A percentile compares a stretch with the other conserved stretches of the same genome.
Evolutionary conservation across 2,113 vertebrate genomes (phyloP).

Genomic region (Chelonoidis abingdonii): DNA sequence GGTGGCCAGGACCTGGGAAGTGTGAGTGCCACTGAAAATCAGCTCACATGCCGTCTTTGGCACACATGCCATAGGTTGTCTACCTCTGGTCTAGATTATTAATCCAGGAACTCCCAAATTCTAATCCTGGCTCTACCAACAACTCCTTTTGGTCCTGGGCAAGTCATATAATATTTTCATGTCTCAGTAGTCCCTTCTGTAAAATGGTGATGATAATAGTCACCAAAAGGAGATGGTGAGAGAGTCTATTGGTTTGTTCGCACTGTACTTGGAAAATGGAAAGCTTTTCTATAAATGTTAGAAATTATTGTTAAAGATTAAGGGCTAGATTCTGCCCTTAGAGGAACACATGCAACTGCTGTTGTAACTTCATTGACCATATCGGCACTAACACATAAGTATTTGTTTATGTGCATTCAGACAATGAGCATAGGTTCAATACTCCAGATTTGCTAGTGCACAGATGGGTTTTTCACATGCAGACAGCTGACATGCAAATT

Average conservation of each 20-base stretch:
- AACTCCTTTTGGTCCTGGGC: background rate
- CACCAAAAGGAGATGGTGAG: background rate
- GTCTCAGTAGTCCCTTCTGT: background rate
- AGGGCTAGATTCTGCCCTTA: slow-evolving; percentile 13
- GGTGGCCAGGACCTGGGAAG: no score
- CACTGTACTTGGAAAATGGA: slow-evolving; percentile 56
- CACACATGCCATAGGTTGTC: no score
- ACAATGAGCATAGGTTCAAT: slow-evolving; percentile 19
- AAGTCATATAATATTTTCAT: background rate
- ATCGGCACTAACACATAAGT: background rate
- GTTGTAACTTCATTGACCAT: background rate
- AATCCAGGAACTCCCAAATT: slow-evolving; percentile 27
- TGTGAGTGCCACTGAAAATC: no score
- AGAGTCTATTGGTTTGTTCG: background rate
- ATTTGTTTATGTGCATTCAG: background rate
- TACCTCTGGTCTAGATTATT: background rate
- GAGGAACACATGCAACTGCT: background rate
- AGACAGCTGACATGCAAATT: slow-evolving; percentile 67
- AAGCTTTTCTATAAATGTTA: slow-evolving; percentile 50
- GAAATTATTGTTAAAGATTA: slow-evolving; percentile 41
- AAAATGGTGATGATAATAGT: slow-evolving; percentile 39
- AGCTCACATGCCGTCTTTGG: no score
- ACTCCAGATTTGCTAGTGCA: slow-evolving; percentile 39
- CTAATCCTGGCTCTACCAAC: background rate
- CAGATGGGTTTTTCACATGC: slow-evolving; percentile 33